Evolutionary conservation across 1,140 invertebrate species (phyloP).

Genomic region (Drosophila neocordata): DNA sequence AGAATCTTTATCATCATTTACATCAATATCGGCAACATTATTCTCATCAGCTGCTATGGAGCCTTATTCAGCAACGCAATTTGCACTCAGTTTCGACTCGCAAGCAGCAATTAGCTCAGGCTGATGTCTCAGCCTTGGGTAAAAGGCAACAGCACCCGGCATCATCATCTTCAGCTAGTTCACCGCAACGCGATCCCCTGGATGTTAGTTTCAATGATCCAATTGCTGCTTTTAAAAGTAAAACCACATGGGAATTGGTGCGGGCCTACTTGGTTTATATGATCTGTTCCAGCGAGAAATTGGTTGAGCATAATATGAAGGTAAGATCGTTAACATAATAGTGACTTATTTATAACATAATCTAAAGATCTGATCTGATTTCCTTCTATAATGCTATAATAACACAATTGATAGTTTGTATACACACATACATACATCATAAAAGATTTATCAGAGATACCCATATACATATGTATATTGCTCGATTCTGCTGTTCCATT

Average conservation of each 20-base stretch:
- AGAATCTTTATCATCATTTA: not conserved
- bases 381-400: not conserved
- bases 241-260: slow-evolving; percentile 96
- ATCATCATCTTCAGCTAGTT: slow-evolving; percentile 31
- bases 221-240: slow-evolving; percentile 94
- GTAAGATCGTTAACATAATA: slow-evolving; percentile 84
- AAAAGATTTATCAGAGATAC: not conserved
- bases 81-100: slow-evolving; percentile 17
- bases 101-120: slow-evolving; percentile 28
- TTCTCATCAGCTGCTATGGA: slow-evolving; percentile 5
- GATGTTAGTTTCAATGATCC: slow-evolving; percentile 94
- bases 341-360: not conserved
- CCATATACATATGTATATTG: not conserved
- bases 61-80: not conserved
- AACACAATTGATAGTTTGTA: not conserved
- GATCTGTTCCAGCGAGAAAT: slow-evolving; percentile 93
- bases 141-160: not conserved
- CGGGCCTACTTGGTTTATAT: slow-evolving; percentile 96
- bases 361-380: slow-evolving; percentile 11
- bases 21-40: not conserved
- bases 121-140: not conserved
- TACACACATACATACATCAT: not conserved
- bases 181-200: slow-evolving; percentile 88
- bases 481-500: not conserved
- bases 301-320: slow-evolving; percentile 97